These are phyloP conservation scores for Biston stratarius DNA, from an alignment of 2,888 invertebrate species.

Conservation along the genomic window DNA sequence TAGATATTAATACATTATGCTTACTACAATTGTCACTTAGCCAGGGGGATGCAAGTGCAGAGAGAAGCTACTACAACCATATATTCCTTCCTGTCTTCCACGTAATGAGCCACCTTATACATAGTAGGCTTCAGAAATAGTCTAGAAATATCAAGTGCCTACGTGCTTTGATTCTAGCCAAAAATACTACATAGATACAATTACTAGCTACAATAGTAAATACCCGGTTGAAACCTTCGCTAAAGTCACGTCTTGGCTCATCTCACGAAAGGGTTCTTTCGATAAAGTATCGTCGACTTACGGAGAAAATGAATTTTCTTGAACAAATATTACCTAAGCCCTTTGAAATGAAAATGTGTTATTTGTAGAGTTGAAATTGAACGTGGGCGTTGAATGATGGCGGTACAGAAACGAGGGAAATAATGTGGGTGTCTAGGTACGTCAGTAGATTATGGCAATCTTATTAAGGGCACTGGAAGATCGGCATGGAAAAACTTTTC, in stretches of 20 bases:
- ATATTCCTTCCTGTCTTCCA: too few species aligned
- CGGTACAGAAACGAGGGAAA: slow-evolving; percentile 9
- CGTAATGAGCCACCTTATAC: too few species aligned
- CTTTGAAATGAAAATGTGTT: slow-evolving; percentile 39
- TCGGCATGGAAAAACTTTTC: not conserved
- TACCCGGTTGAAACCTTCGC: slow-evolving; percentile 1
- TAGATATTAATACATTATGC: too few species aligned
- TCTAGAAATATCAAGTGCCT: too few species aligned
- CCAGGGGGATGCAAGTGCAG: too few species aligned
- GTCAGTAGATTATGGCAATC: not conserved
- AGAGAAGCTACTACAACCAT: too few species aligned
- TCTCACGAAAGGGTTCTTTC: slow-evolving; percentile 30
- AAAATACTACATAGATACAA: not conserved
- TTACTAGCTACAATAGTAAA: not conserved
- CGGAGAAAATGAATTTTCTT: slow-evolving; percentile 39
- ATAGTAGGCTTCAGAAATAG: too few species aligned
- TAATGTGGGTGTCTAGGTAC: slow-evolving; percentile 10
- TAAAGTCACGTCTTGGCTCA: slow-evolving; percentile 28
- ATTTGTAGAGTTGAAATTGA: slow-evolving; percentile 33
- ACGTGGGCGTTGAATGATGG: slow-evolving; percentile 26
- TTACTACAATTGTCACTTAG: too few species aligned
- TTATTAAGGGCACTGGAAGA: not conserved
- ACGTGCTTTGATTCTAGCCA: too few species aligned
- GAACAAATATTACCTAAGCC: slow-evolving; percentile 40
- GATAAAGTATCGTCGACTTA: slow-evolving; percentile 36